Base-by-base conservation (phyloP, 2,888 invertebrate genomes). In the Lasioglossum pauxillum region DNA sequence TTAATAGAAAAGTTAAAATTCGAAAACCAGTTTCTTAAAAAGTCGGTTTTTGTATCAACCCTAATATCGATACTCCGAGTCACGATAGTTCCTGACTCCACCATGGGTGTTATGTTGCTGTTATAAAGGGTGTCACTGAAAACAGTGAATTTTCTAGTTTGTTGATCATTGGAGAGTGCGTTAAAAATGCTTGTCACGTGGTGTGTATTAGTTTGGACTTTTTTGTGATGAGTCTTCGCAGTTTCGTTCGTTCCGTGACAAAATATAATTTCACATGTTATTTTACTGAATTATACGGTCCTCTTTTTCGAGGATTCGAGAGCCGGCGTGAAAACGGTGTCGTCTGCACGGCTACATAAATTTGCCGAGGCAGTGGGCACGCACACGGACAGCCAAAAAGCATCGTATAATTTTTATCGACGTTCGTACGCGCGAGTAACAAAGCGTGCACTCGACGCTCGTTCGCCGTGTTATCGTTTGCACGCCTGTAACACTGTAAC, bases 401-500 rank as follows among this genome's bases (percentile, higher is more conserved):
- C 69, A 80, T 78, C 41, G 60, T 35, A 41, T 64, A 53, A 80
- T 80, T 71, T 78, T 79, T 74, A 81, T 83, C 72, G 77, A 76
- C 67, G 19, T 35, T 77, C 53, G 44, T 41, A 67, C 72, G 49
- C 60, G 44, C 60, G 38, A 44, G 31, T 44, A 75, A 78, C 75
- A 74, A 83, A 81, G 67, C 57, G 71, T 38, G 75, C 80, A 60
- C 67, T 78, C 71, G 69, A 72, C 64, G 69, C 76, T 64, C 19
- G 67, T 60, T 75, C 75, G 2, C 69, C 31, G n/a, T 75, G 80
- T 71, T 87, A 83, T 89, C 87, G 81, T 82, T 78, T 35, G 72
- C 84, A 73, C 49, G 67, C 78, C 23, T 64, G 72, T 73, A 53
- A 78, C 78, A 49, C 75, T 75, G 44, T 79, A 84, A 80, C 85